Percentiles rank a stretch among this genome's conserved stretches.
Conservation (phyloP, 1,140 invertebrate genomes). For the Bombus balteatus region DNA sequence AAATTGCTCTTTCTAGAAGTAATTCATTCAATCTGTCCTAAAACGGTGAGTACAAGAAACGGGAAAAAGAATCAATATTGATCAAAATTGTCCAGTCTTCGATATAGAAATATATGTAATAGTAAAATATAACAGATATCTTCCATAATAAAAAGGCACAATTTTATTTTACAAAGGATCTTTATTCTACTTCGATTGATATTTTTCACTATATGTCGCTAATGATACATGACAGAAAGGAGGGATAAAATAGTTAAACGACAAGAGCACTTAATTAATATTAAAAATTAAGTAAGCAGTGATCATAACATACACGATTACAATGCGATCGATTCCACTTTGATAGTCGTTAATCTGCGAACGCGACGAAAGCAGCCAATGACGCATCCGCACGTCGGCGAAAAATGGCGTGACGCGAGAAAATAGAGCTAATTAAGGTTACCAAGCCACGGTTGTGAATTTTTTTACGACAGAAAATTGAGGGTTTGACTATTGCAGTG, state of each 20-base stretch:
- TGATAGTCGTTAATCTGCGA: neutral
- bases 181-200: neutral
- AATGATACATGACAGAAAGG: too few species aligned
- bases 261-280: too few species aligned
- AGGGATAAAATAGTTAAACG: too few species aligned
- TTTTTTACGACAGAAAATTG: slow-evolving; percentile 33
- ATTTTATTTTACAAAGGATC: neutral
- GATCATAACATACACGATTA: neutral
- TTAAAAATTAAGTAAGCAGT: neutral
- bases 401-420: neutral
- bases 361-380: neutral
- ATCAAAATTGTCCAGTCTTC: neutral
- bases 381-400: neutral
- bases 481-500: slow-evolving; percentile 1
- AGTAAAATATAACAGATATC: neutral
- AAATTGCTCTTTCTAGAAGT: neutral
- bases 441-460: neutral
- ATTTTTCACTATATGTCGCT: neutral
- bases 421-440: slow-evolving; percentile 35
- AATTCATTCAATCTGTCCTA: neutral
- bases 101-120: too few species aligned
- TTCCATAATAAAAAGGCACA: neutral
- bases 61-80: neutral
- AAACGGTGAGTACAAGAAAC: neutral
- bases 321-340: neutral